Evolutionary conservation across 2,113 vertebrate species (phyloP).

Genomic region (Cathartes aura): DNA sequence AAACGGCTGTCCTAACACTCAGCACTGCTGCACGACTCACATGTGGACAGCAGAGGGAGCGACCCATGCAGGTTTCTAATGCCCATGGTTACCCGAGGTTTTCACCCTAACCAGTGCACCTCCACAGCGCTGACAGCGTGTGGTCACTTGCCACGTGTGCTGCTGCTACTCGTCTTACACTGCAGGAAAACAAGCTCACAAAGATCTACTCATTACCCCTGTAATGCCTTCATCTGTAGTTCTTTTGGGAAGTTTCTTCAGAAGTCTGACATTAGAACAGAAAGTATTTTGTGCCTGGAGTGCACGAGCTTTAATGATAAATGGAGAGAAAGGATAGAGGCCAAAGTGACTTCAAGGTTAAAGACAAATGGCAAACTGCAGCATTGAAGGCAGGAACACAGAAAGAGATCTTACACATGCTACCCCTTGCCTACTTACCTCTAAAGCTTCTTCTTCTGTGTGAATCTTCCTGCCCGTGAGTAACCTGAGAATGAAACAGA

Average conservation of each 20-base stretch:
- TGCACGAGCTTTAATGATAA: background rate
- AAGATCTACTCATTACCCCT: background rate
- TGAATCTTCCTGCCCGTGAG: constrained; percentile 92
- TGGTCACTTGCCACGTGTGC: background rate
- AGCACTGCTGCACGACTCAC: background rate
- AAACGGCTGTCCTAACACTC: background rate
- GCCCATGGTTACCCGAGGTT: background rate
- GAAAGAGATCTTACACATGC: background rate
- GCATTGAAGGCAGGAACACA: background rate
- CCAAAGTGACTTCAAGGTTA: background rate
- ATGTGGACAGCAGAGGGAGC: background rate
- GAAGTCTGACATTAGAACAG: background rate
- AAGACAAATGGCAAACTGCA: background rate
- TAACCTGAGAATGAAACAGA: constrained; percentile 77
- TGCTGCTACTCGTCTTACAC: background rate
- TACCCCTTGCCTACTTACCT: constrained; percentile 75
- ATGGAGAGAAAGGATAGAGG: background rate
- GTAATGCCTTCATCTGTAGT: background rate
- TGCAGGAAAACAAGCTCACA: background rate
- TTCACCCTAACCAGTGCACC: background rate
- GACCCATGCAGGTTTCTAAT: background rate
- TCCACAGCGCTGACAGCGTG: background rate
- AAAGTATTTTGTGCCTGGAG: background rate
- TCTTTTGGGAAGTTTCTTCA: background rate
- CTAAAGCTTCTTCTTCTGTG: constrained; percentile 91